Percentiles rank a stretch among this genome's conserved stretches.
These are phyloP conservation scores for Lasioglossum villosulum DNA, from an alignment of 2,888 invertebrate species.

Conservation along the genomic window DNA sequence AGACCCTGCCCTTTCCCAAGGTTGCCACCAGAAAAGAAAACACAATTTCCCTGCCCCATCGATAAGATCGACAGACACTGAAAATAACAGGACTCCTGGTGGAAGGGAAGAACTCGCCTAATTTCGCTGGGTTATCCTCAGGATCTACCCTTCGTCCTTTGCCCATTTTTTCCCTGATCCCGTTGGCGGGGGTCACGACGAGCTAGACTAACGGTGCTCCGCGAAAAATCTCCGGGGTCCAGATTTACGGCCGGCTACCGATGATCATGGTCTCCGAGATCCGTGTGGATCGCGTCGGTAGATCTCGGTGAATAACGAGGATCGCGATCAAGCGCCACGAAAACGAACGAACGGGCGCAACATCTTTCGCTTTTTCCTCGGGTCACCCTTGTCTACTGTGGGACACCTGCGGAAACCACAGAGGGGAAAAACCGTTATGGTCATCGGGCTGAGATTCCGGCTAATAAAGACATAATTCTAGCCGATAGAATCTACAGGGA, in stretches of 20 bases:
- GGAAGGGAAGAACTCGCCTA: neutral
- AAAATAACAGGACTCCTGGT: conserved; percentile 6
- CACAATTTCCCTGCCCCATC: neutral
- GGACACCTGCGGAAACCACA: conserved; percentile 72
- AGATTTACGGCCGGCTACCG: conserved; percentile 12
- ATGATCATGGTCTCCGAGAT: neutral
- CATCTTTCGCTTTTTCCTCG: neutral
- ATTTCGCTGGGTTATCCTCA: neutral
- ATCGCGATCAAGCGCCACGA: conserved; percentile 3
- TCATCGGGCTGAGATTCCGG: conserved; percentile 77
- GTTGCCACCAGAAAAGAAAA: conserved; percentile 15
- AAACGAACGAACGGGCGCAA: conserved; percentile 5
- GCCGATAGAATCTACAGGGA: conserved; percentile 76
- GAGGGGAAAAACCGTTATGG: conserved; percentile 75
- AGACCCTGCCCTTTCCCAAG: neutral
- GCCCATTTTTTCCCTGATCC: neutral
- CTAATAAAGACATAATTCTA: conserved; percentile 82
- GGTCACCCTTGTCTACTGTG: neutral
- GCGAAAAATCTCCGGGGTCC: neutral
- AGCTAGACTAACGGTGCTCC: neutral
- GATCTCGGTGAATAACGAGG: conserved; percentile 5
- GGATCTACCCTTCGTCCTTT: conserved; percentile 5
- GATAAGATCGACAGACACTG: neutral
- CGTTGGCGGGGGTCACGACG: neutral
- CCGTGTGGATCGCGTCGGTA: neutral